These are phyloP conservation scores for Campylomormyrus tamandua DNA, from an alignment of 2,113 vertebrate genomes.

Conservation along the genomic window DNA sequence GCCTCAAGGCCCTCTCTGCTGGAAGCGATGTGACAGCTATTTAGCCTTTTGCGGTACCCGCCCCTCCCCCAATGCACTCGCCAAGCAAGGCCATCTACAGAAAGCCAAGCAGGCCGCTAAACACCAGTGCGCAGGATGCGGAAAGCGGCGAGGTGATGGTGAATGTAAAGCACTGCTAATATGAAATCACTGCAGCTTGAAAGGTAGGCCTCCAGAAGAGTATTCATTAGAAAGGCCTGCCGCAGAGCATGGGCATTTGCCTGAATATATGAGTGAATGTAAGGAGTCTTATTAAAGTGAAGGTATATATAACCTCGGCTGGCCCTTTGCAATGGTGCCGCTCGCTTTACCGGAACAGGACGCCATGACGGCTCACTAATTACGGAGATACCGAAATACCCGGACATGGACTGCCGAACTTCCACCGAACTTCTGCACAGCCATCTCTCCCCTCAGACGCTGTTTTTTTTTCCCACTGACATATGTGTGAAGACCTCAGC, in stretches of 20 bases:
- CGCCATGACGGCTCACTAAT: not conserved
- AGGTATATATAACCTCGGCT: not conserved
- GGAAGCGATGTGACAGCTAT: conserved; percentile 30
- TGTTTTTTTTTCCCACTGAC: conserved; percentile 15
- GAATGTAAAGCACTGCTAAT: not conserved
- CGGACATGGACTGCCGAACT: not conserved
- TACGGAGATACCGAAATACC: not conserved
- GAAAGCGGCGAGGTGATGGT: not conserved
- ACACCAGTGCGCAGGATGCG: not conserved
- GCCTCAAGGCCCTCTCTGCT: conserved; percentile 37
- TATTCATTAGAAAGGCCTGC: not conserved
- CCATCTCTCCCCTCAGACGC: not conserved
- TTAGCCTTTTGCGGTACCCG: not conserved
- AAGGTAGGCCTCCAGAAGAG: not conserved
- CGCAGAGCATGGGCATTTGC: not conserved
- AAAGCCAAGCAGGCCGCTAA: not conserved
- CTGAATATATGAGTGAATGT: not conserved
- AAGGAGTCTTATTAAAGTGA: conserved; percentile 5
- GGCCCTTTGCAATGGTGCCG: not conserved
- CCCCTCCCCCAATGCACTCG: not conserved
- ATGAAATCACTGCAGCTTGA: not conserved
- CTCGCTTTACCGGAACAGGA: not conserved
- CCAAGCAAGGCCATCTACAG: not conserved
- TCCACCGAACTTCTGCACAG: conserved; percentile 2
- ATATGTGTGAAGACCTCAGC: conserved; percentile 53